These are phyloP conservation scores for Drosophila sechellia DNA, from an alignment of 1,140 invertebrate genomes.

Conservation along the genomic window DNA sequence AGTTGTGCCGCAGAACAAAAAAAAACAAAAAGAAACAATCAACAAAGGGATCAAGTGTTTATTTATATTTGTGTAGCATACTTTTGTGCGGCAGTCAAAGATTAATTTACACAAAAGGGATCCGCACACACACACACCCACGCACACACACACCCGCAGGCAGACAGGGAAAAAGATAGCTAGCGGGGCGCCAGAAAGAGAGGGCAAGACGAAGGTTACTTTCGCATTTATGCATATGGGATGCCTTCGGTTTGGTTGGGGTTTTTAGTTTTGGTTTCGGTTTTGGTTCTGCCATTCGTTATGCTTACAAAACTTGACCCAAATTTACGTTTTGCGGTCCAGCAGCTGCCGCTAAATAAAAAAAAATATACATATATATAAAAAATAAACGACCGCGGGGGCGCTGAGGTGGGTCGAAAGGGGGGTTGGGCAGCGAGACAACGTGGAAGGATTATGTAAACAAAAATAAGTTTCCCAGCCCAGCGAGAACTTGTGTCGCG, in stretches of 20 bases:
- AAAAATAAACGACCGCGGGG: conserved; percentile 7
- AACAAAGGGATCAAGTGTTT: conserved; percentile 59
- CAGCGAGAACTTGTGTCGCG: neutral
- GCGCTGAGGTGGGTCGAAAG: conserved; percentile 4
- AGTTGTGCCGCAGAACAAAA: conserved; percentile 1
- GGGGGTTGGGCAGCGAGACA: conserved; percentile 45
- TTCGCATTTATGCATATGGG: conserved; percentile 33
- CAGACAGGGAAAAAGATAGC: conserved; percentile 18
- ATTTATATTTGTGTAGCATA: conserved; percentile 50
- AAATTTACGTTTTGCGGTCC: conserved; percentile 77
- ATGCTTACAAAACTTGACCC: conserved; percentile 76
- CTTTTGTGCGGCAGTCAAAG: conserved; percentile 57
- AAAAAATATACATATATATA: neutral
- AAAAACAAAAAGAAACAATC: conserved; percentile 3
- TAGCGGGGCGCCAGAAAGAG: neutral
- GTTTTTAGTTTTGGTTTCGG: conserved; percentile 8
- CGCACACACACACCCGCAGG: conserved; percentile 8
- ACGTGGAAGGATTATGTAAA: conserved; percentile 81
- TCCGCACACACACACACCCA: conserved; percentile 7
- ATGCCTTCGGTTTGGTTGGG: conserved; percentile 11
- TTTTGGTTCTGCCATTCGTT: conserved; percentile 33
- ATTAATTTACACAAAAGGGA: conserved; percentile 44
- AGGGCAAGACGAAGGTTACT: conserved; percentile 1
- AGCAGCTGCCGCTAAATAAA: conserved; percentile 49
- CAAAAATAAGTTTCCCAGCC: conserved; percentile 59